Base-by-base conservation (phyloP, 2,113 vertebrate species). In the Setophaga kirtlandii region DNA sequence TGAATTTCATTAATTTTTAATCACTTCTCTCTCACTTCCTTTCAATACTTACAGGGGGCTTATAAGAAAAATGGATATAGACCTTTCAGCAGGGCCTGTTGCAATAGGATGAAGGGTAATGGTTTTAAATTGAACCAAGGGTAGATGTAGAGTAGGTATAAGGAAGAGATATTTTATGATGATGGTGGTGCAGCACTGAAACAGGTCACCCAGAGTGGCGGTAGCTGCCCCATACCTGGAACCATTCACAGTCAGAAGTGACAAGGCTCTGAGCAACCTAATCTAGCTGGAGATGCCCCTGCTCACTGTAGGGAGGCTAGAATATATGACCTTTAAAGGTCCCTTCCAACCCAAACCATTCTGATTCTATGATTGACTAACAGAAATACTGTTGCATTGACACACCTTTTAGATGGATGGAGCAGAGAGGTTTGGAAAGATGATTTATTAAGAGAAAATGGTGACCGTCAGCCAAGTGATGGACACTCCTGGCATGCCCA, bases 1-100 rank as follows among this genome's bases (percentile, higher is more conserved):
- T 81, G 69, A 91, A 84, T 84, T 62, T 53, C 78, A 74, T 49
- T 90, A 65, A 65, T 89, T 87, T 80, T 89, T 93, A 91, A 79
- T 83, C 39, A 63, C 30, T 73, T 83, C 21, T 89, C n/a, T 81
- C 52, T 77, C 8, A 65, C 39, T 76, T 85, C 71, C 35, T 86
- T 86, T 69, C 12, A 59, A 7, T 68, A 69, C 5, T 76, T 73
- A 39, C 15, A 64, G 14, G 21, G 39, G 3, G 10, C 17, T 76
- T n/a, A 3, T 25, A 60, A 68, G 30, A 81, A 80, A 87, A 56
- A 58, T 49, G 17, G 15, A 30, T 41, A 19, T 12, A 84, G 39
- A 39, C 15, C 8, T 39, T 74, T 30, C 30, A 74, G 65, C 6
- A 47, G 33, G 23, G 3, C 58, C 33, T 50, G 31, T 19, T 35